Base-by-base conservation (phyloP, 1,140 invertebrate species). In the Lepidurus apus region DNA sequence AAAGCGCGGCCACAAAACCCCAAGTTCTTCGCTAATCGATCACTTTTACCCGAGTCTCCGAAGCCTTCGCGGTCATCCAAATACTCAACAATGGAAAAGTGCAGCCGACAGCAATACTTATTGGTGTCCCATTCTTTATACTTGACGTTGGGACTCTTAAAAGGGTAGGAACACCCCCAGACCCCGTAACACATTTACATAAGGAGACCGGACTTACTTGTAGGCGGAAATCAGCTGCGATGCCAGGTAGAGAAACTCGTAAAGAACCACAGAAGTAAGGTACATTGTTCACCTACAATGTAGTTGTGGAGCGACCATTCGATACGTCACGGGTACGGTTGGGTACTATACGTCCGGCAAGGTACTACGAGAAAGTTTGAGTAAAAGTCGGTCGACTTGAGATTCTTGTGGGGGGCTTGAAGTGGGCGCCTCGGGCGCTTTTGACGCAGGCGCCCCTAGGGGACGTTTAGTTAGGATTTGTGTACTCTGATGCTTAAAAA, bases 11-110 rank as follows among this genome's bases (percentile, higher is more conserved):
- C 53, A 65, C 53, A 65, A 65, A 7, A 7, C 53, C 13, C 53
- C 10, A 65, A 65, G 53, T 65, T 65, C 53, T 65, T 21, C 13
- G 21, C 53, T 65, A 65, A 65, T 65, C 53, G 53, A 65, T 65
- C 53, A 65, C 34, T 65, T 65, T 65, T 65, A 65, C 53, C 17
- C 0, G n/a, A 17, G 53, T 65, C 21, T 21, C 21, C 10, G 53
- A 21, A 21, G 21, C 53, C 53, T 65, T 65, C 53, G 53, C 53
- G 53, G 53, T 65, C 53, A 65, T n/a, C 53, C 53, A 17, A 65
- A 17, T 65, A n/a, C 53, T 65, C 3, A 65, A 65, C 53, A 65
- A 65, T 65, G 53, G 13, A 65, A 65, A 65, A 65, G 53, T 65
- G 53, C 53, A 65, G 6, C 53, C 53, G 53, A 65, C 53, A 65